phyloP scores from a whole-genome alignment of 35 echinoderm and acorn worm species.

The Amphiura filiformis region DNA sequence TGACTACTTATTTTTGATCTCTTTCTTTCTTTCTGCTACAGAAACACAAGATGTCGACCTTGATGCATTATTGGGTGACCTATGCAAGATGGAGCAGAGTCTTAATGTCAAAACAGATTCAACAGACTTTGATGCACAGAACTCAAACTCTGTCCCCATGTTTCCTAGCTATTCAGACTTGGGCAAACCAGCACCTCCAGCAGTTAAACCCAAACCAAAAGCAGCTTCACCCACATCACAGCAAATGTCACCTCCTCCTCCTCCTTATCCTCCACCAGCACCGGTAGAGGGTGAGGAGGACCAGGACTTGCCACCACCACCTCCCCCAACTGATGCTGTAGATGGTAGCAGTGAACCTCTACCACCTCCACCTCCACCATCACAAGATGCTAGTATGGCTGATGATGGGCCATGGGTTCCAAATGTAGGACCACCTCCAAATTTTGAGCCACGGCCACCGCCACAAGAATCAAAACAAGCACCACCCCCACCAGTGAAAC shows the following conservation, averaged over 20 bases:
- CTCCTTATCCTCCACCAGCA: slow-evolving; percentile 40
- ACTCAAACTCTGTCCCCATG: slow-evolving; percentile 3
- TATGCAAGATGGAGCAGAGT: slow-evolving; percentile 90
- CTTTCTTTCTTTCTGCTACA: slow-evolving; percentile 10
- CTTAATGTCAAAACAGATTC: slow-evolving; percentile 63
- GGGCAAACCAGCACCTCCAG: slow-evolving; percentile 8
- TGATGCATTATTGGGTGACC: slow-evolving; percentile 90
- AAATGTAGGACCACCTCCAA: not conserved
- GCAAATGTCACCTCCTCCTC: slow-evolving; percentile 54
- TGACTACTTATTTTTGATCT: too few species aligned
- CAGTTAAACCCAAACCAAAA: not conserved
- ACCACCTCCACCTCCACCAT: slow-evolving; percentile 59
- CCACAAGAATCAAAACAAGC: not conserved
- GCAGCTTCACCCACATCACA: not conserved
- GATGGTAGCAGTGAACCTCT: slow-evolving; percentile 4
- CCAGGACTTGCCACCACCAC: slow-evolving; percentile 51
- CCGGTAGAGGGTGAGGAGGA: not conserved
- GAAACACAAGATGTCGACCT: slow-evolving; percentile 93
- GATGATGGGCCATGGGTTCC: not conserved
- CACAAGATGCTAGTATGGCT: not conserved
- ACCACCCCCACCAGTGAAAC: slow-evolving; percentile 15
- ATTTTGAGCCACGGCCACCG: not conserved
- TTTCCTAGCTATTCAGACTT: slow-evolving; percentile 31
- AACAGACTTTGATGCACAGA: slow-evolving; percentile 19
- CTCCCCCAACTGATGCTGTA: slow-evolving; percentile 19